Percentiles rank a stretch among this genome's conserved stretches.
These are phyloP conservation scores for Pomatostomus ruficeps DNA, from an alignment of 2,113 vertebrate species.

Conservation along the genomic window DNA sequence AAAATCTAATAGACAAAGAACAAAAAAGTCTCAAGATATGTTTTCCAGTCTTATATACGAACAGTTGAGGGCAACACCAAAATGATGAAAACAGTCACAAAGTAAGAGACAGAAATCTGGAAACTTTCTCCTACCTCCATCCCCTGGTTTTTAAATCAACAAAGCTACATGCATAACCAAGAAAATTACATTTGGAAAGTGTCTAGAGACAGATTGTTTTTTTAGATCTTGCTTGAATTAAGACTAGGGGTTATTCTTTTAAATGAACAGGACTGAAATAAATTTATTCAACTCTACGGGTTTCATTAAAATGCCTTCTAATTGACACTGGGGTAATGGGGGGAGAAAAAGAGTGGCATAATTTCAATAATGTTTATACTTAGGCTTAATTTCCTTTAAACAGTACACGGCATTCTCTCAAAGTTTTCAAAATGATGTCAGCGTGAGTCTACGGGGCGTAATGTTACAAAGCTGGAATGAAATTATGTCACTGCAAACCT, in stretches of 20 bases:
- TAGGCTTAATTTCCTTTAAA: slow-evolving; percentile 27
- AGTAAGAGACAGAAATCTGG: background rate
- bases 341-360: background rate
- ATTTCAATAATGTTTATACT: slow-evolving; percentile 30
- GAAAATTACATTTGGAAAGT: slow-evolving; percentile 28
- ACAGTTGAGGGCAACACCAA: background rate
- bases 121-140: background rate
- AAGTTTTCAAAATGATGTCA: slow-evolving; percentile 23
- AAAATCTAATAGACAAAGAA: background rate
- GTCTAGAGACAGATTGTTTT: background rate
- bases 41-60: background rate
- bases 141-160: slow-evolving; percentile 19
- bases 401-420: slow-evolving; percentile 32
- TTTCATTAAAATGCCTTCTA: background rate
- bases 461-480: slow-evolving; percentile 32
- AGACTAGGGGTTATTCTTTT: background rate
- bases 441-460: background rate
- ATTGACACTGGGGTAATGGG: background rate
- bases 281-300: background rate
- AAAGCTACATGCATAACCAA: background rate
- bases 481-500: slow-evolving; percentile 13
- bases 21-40: background rate
- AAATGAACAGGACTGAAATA: background rate
- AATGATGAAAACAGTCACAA: background rate
- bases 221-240: slow-evolving; percentile 11